Evolutionary conservation across 2,888 invertebrate genomes (phyloP), one percentile per base, ranked within the genome.

Genomic region (Ferrisia virgata): DNA sequence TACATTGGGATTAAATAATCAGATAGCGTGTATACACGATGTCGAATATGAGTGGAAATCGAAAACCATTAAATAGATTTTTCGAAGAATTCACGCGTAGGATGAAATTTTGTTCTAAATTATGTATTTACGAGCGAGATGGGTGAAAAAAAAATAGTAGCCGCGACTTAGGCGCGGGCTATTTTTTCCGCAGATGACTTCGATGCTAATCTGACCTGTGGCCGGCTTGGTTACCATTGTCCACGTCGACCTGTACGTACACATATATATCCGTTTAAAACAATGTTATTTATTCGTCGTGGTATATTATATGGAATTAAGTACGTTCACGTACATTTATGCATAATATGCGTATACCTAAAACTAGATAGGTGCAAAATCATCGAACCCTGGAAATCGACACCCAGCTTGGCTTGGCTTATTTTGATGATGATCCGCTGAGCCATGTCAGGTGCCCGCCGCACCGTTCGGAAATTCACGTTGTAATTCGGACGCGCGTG

Each of bases 31-130:
- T 76, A 64, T 64, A 64, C 64, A 76, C 72, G 28, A 76, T 76
- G 72, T 76, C 72, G 72, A 76, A 76, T 76, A 76, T 76, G 72
- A 76, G 72, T 76, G 72, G 72, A 76, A 76, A 76, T 76, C 72
- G 72, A 76, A 76, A 76, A 36, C 72, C 72, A 76, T 76, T 76
- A 76, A 76, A 76, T 36, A 76, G 72, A 76, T 76, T 76, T 76
- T 36, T 76, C 72, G 72, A 76, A 76, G 72, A 76, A 36, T 76
- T 18, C 72, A 18, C 72, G 72, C 36, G 72, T 76, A 76, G 72
- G 72, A 76, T 76, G 72, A 76, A 25, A 36, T 76, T 76, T 64
- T 36, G 72, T 33, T 76, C 72, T 36, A 76, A 76, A 76, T 76
- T 76, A 76, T 36, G 64, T 64, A 76, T 76, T 33, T 76, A 76